These are phyloP conservation scores for Vulpes vulpes DNA, from an alignment of 2,113 vertebrate genomes.

Conservation along the genomic window DNA sequence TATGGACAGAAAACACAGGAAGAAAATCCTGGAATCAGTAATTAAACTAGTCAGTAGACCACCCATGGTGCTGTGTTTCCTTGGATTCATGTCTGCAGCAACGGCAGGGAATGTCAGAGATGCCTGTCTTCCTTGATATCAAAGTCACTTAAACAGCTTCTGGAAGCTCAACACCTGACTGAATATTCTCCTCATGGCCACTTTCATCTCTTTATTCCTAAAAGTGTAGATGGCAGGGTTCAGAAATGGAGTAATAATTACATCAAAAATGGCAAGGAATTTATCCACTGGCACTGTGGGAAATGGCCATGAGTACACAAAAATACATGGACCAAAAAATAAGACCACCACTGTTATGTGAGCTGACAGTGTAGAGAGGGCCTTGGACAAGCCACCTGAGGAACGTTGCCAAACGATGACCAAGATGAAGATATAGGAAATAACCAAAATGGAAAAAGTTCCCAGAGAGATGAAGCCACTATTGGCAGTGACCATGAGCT, in stretches of 20 bases:
- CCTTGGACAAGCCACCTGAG: conserved; percentile 57
- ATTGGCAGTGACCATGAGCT: conserved; percentile 57
- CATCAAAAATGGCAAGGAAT: conserved; percentile 60
- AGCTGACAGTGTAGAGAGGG: conserved; percentile 57
- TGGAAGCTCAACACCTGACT: neutral
- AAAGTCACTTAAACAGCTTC: conserved; percentile 24
- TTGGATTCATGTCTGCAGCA: neutral
- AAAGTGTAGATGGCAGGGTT: conserved; percentile 53
- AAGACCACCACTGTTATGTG: conserved; percentile 58
- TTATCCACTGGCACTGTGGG: conserved; percentile 63
- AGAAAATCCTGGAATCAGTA: neutral
- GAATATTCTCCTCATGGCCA: conserved; percentile 44
- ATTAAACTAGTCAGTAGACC: neutral
- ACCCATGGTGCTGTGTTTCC: neutral
- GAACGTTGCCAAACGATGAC: conserved; percentile 55
- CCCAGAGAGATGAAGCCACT: conserved; percentile 67
- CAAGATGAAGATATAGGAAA: conserved; percentile 61
- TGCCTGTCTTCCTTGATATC: neutral
- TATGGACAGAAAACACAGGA: neutral
- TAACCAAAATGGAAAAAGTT: conserved; percentile 56
- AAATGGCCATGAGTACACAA: conserved; percentile 65
- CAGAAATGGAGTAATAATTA: conserved; percentile 64
- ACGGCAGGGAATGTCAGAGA: neutral
- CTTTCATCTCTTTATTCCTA: conserved; percentile 71
- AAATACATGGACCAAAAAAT: conserved; percentile 65